Percentiles rank a stretch among this genome's conserved stretches.
These are phyloP conservation scores for Esperia sulphurella DNA, from an alignment of 2,888 invertebrate genomes.

Conservation along the genomic window DNA sequence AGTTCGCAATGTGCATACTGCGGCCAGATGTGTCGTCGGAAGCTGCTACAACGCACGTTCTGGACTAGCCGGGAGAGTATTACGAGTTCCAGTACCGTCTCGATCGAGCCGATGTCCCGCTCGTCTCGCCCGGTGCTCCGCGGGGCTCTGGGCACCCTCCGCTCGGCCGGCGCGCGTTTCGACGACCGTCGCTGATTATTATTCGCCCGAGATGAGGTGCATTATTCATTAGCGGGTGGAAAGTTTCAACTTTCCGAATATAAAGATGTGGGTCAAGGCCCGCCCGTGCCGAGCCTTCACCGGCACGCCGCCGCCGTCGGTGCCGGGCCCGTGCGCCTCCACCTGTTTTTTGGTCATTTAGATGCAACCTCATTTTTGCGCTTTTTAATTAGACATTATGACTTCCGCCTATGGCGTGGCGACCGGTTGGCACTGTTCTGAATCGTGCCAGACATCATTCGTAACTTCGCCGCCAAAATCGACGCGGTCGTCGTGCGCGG, in stretches of 20 bases:
- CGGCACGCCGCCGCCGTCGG: constrained; percentile 14
- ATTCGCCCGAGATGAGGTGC: constrained; percentile 25
- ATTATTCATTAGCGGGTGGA: constrained; percentile 53
- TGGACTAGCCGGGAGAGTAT: too few relatives aligned
- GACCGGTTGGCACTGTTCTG: constrained; percentile 10
- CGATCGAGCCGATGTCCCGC: too few relatives aligned
- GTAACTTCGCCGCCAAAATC: constrained; percentile 1
- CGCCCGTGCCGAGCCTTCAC: constrained; percentile 16
- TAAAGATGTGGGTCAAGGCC: constrained; percentile 55
- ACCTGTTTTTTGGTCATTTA: constrained; percentile 8
- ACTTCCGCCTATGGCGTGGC: constrained; percentile 26
- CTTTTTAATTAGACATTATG: constrained; percentile 38
- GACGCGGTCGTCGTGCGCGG: too few relatives aligned
- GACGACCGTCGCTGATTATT: constrained; percentile 21
- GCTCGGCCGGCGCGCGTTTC: constrained; percentile 11
- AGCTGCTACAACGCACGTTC: too few relatives aligned
- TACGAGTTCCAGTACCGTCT: too few relatives aligned
- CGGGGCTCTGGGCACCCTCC: too few relatives aligned
- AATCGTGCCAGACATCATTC: constrained; percentile 16
- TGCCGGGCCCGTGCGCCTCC: constrained; percentile 7
- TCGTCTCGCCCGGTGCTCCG: too few relatives aligned
- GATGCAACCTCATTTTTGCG: constrained; percentile 41
- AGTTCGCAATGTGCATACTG: too few relatives aligned
- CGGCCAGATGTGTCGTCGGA: too few relatives aligned
- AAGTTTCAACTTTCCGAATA: constrained; percentile 53